Conservation (phyloP, 1,140 invertebrate species). For the Anthonomus grandis region DNA sequence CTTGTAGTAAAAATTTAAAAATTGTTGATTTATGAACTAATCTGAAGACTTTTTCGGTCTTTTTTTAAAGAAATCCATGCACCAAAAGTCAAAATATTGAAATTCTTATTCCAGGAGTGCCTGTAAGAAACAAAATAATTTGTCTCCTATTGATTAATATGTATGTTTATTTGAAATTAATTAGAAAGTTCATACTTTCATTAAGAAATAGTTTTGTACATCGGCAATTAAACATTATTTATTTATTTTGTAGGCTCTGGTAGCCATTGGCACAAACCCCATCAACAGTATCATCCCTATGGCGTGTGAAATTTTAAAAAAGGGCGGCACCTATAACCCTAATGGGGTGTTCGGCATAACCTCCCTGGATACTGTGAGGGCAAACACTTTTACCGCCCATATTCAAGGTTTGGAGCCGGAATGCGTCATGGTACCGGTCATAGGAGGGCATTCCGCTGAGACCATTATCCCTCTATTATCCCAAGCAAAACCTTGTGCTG, state of each 20-base stretch:
- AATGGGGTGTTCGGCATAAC: conserved; percentile 76
- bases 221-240: background rate
- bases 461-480: conserved; percentile 83
- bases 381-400: conserved; percentile 67
- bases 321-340: conserved; percentile 61
- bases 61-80: no score
- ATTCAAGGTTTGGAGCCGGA: conserved; percentile 58
- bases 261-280: conserved; percentile 57
- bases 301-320: conserved; percentile 56
- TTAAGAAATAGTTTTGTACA: background rate
- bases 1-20: no score
- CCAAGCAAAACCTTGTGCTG: conserved; percentile 58
- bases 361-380: conserved; percentile 70
- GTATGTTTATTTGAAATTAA: no score
- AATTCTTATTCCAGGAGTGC: no score
- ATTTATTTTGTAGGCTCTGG: conserved; percentile 50
- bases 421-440: conserved; percentile 70
- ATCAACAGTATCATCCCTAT: conserved; percentile 59
- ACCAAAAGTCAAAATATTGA: no score
- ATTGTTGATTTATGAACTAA: no score
- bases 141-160: no score
- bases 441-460: conserved; percentile 75
- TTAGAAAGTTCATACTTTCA: no score
- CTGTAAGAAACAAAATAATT: no score
- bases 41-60: no score